Evolutionary conservation across 2,888 invertebrate species (phyloP).

Genomic region (Andrena bucephala): DNA sequence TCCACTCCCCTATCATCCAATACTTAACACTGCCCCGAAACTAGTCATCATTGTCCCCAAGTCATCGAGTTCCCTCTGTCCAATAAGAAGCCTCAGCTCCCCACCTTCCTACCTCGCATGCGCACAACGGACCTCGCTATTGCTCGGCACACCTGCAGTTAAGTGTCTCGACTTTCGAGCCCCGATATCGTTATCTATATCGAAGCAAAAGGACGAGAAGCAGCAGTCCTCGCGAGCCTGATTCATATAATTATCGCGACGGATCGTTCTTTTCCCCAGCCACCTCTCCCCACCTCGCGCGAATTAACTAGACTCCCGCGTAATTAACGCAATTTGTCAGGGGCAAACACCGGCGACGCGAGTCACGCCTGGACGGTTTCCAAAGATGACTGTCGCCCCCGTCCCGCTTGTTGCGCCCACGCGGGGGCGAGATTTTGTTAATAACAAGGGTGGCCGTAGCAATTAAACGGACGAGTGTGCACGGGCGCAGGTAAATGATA

Average conservation of each 20-base stretch:
- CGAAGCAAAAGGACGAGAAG: no score
- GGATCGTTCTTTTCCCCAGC: not conserved
- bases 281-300: not conserved
- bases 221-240: not conserved
- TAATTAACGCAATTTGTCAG: slow-evolving; percentile 57
- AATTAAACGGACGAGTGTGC: not conserved
- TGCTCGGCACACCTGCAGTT: slow-evolving; percentile 9
- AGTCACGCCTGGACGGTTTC: slow-evolving; percentile 36
- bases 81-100: no score
- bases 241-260: slow-evolving; percentile 44
- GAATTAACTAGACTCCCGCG: slow-evolving; percentile 50
- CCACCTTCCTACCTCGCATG: no score
- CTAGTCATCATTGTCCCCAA: no score
- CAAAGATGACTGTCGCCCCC: slow-evolving; percentile 29
- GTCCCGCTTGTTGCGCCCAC: slow-evolving; percentile 9
- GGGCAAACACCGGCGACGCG: slow-evolving; percentile 26
- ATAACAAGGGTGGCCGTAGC: not conserved
- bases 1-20: no score
- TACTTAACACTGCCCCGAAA: no score
- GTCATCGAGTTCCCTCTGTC: no score
- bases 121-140: no score
- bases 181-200: slow-evolving; percentile 27
- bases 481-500: not conserved
- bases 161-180: slow-evolving; percentile 35
- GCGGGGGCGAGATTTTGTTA: slow-evolving; percentile 4